Percentiles rank a stretch among this genome's conserved stretches.
Conservation (phyloP, 2,113 vertebrate genomes). For the Agelaius phoeniceus region DNA sequence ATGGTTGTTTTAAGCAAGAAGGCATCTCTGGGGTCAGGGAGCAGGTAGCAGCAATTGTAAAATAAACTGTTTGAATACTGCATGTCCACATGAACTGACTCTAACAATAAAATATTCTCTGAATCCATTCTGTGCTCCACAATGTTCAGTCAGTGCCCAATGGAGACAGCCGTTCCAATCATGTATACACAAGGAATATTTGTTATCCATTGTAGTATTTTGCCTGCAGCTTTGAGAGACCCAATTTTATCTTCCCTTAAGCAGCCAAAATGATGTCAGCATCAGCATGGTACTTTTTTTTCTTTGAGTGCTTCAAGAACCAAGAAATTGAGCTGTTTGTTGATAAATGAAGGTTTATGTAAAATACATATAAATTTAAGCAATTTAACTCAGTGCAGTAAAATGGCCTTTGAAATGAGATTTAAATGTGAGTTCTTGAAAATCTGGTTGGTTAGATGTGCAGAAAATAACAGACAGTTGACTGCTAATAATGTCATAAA, state of each 20-base stretch:
- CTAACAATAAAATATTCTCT: conserved; percentile 30
- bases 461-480: background rate
- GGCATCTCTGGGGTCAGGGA: background rate
- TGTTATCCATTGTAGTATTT: conserved; percentile 57
- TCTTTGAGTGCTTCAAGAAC: background rate
- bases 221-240: conserved; percentile 60
- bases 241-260: conserved; percentile 53
- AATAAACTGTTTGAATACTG: background rate
- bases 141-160: background rate
- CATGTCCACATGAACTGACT: background rate
- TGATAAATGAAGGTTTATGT: background rate
- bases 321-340: background rate
- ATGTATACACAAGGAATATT: conserved; percentile 38
- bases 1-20: background rate
- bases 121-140: background rate
- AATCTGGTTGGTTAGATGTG: background rate
- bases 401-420: background rate
- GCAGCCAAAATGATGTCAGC: conserved; percentile 40
- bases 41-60: background rate
- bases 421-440: background rate
- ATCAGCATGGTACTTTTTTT: background rate
- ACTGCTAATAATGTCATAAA: conserved; percentile 3
- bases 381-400: background rate
- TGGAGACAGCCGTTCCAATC: conserved; percentile 35
- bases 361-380: background rate